Percentiles rank a stretch among this genome's conserved stretches.
Evolutionary conservation across 2,113 vertebrate species (phyloP).

Genomic region (Paratilapia polleni): DNA sequence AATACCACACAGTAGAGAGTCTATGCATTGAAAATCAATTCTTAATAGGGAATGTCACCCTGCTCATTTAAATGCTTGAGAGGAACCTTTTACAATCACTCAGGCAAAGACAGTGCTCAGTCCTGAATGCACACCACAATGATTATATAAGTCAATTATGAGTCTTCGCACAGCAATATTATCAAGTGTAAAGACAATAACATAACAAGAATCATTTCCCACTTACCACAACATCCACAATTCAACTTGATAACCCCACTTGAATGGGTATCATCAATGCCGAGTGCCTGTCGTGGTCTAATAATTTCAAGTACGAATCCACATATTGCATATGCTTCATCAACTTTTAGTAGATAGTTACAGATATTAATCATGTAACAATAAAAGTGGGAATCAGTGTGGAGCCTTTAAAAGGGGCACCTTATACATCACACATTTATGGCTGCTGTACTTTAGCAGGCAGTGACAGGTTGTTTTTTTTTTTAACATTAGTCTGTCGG

Average conservation of each 20-base stretch:
- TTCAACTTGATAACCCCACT: not conserved
- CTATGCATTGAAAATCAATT: constrained; percentile 2
- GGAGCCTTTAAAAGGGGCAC: constrained; percentile 27
- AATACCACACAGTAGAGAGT: not conserved
- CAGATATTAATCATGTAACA: constrained; percentile 21
- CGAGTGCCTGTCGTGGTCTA: not conserved
- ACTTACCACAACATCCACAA: not conserved
- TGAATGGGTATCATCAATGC: not conserved
- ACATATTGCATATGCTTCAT: constrained; percentile 23
- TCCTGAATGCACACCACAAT: not conserved
- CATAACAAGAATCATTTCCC: not conserved
- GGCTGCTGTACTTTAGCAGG: constrained; percentile 10
- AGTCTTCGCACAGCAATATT: not conserved
- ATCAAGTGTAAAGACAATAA: not conserved
- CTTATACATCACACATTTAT: constrained; percentile 34
- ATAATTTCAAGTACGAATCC: constrained; percentile 16
- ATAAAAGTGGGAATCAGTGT: constrained; percentile 10
- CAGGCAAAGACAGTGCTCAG: not conserved
- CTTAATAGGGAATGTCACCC: constrained; percentile 8
- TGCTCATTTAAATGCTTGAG: constrained; percentile 5
- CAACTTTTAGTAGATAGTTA: constrained; percentile 27
- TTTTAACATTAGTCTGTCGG: not conserved
- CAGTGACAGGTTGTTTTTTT: constrained; percentile 13
- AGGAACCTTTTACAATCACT: not conserved
- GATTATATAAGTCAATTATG: not conserved